Conservation (phyloP, 2,797 vertebrate genomes). For the Melanotaenia maccullochi region DNA sequence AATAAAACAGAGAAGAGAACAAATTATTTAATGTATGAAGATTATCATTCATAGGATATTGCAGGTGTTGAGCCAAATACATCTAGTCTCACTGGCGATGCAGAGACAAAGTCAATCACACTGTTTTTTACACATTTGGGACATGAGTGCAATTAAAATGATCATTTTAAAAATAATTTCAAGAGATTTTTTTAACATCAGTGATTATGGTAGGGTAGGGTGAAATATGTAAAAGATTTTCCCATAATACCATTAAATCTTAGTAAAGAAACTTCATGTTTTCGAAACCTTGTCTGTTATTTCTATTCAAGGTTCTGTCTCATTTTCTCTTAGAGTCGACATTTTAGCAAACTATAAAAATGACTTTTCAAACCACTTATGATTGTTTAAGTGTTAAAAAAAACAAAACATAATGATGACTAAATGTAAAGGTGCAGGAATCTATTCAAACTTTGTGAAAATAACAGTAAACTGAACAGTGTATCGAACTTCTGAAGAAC, state of each 20-base stretch:
- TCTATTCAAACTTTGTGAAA: background rate
- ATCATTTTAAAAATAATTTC: background rate
- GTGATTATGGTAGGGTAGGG: background rate
- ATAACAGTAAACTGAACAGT: slow-evolving; percentile 5
- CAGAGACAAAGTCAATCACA: slow-evolving; percentile 9
- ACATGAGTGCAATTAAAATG: no score
- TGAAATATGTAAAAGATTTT: background rate
- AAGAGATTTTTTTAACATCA: no score
- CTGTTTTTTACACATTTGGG: background rate
- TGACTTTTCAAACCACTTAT: slow-evolving; percentile 2
- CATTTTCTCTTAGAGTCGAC: background rate
- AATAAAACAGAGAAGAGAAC: slow-evolving; percentile 11
- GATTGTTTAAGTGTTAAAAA: background rate
- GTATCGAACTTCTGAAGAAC: slow-evolving; percentile 18
- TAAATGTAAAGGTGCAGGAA: background rate
- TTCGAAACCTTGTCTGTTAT: background rate
- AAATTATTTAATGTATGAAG: slow-evolving; percentile 1
- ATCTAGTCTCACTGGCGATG: background rate
- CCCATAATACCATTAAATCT: background rate
- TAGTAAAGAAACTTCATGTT: background rate
- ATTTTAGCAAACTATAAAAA: background rate
- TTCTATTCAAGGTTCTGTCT: background rate
- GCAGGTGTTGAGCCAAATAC: slow-evolving; percentile 7
- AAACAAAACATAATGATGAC: slow-evolving; percentile 8
- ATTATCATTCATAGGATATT: slow-evolving; percentile 7